Conservation (phyloP, 2,888 invertebrate genomes). For the Lydus trimaculatus region DNA sequence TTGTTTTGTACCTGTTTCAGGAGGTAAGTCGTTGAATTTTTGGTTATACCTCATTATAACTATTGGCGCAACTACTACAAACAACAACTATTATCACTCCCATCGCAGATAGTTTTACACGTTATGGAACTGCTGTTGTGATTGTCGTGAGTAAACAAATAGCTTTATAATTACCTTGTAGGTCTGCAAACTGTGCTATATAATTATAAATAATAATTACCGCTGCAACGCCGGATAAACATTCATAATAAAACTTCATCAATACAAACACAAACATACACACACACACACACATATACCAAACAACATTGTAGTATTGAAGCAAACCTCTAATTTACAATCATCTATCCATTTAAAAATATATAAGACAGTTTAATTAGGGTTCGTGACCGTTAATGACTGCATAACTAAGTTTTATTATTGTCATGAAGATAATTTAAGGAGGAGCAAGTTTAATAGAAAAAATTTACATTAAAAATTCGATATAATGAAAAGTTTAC, state of each 20-base stretch:
- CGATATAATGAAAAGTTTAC: constrained; percentile 18
- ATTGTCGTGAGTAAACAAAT: constrained; percentile 56
- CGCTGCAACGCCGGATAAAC: constrained; percentile 59
- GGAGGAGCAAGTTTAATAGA: constrained; percentile 13
- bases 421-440: constrained; percentile 16
- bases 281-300: no score
- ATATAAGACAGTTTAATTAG: constrained; percentile 48
- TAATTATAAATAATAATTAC: constrained; percentile 59
- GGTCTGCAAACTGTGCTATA: constrained; percentile 49
- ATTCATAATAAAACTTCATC: constrained; percentile 58
- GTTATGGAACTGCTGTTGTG: constrained; percentile 20
- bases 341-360: constrained; percentile 45
- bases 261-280: constrained; percentile 45
- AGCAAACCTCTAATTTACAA: constrained; percentile 32
- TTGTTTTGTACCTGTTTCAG: constrained; percentile 52
- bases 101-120: constrained; percentile 4
- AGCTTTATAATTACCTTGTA: constrained; percentile 57
- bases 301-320: constrained; percentile 27
- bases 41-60: constrained; percentile 29
- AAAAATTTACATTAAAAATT: constrained; percentile 13
- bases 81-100: constrained; percentile 34
- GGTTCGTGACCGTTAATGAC: constrained; percentile 46
- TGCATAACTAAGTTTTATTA: constrained; percentile 30
- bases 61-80: constrained; percentile 12
- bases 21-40: constrained; percentile 52